Percentiles rank a stretch among this genome's conserved stretches.
phyloP scores from a whole-genome alignment of 1,140 invertebrate species.

The Maconellicoccus hirsutus region DNA sequence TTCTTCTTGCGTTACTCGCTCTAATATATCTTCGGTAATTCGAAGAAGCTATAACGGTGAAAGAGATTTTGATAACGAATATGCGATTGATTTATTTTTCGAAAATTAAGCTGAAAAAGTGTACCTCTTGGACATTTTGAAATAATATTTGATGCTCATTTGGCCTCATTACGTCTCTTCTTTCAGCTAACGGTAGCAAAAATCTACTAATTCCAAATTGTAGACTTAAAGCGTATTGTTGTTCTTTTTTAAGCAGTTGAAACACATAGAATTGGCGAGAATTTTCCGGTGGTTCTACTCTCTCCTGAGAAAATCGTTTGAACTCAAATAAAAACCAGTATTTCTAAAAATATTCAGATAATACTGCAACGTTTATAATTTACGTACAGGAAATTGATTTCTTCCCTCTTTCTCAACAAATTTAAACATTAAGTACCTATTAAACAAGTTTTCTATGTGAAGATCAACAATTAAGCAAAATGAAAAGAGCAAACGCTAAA shows the following conservation, averaged over 20 bases:
- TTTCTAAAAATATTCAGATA: no score
- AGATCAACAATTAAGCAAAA: neutral
- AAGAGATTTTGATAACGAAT: neutral
- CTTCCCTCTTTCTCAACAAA: no score
- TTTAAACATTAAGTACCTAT: no score
- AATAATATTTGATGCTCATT: constrained; percentile 64
- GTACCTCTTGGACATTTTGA: constrained; percentile 68
- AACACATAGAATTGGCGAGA: constrained; percentile 38
- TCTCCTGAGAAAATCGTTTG: constrained; percentile 16
- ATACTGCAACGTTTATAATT: no score
- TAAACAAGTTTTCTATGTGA: no score
- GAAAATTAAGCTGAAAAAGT: constrained; percentile 15
- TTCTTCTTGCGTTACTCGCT: constrained; percentile 58
- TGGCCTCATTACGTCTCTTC: constrained; percentile 55
- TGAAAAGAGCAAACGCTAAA: neutral
- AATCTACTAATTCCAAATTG: constrained; percentile 64
- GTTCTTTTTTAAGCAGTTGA: constrained; percentile 50
- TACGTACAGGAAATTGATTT: no score
- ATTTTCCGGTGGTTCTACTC: constrained; percentile 23
- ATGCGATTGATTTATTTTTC: neutral
- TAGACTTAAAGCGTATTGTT: constrained; percentile 56
- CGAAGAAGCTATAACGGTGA: constrained; percentile 45
- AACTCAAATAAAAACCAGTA: no score
- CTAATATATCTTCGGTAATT: constrained; percentile 64
- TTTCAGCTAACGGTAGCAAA: constrained; percentile 53